phyloP scores from a whole-genome alignment of 2,113 vertebrate genomes.

The Cepphus grylle region DNA sequence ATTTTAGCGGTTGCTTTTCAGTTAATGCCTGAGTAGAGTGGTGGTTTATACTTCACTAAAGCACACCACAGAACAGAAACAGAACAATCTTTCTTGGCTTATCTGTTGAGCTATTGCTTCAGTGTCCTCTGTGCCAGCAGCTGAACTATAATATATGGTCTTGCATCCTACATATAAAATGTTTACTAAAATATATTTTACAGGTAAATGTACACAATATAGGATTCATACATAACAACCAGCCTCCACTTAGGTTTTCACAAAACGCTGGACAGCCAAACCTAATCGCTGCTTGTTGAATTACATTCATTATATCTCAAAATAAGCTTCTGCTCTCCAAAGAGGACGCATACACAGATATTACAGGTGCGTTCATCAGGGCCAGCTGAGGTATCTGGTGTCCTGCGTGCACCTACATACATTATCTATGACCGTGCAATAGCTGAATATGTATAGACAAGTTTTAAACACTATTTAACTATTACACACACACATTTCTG shows the following conservation, averaged over 20 bases:
- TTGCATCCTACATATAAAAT: background rate
- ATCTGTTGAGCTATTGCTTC: background rate
- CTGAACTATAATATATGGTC: background rate
- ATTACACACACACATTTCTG: background rate
- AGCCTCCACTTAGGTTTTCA: background rate
- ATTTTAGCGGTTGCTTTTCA: background rate
- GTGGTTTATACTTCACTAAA: background rate
- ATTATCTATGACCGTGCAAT: background rate
- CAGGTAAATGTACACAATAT: background rate
- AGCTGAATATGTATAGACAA: background rate
- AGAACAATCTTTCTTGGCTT: background rate
- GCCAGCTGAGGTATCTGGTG: background rate
- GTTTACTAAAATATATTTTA: background rate
- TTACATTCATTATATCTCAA: background rate
- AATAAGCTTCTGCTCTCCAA: background rate
- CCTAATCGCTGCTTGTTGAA: background rate
- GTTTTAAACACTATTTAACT: background rate
- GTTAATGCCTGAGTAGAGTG: background rate
- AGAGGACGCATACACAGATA: background rate
- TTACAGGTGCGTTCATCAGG: rapidly evolving
- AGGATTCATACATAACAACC: background rate
- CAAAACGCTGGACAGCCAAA: background rate
- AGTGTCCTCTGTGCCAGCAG: background rate
- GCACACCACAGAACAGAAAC: background rate
- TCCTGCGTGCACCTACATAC: background rate